Percentiles rank a stretch among this genome's conserved stretches.
Conservation (phyloP, 2,797 vertebrate species). For the Lerista edwardsae region DNA sequence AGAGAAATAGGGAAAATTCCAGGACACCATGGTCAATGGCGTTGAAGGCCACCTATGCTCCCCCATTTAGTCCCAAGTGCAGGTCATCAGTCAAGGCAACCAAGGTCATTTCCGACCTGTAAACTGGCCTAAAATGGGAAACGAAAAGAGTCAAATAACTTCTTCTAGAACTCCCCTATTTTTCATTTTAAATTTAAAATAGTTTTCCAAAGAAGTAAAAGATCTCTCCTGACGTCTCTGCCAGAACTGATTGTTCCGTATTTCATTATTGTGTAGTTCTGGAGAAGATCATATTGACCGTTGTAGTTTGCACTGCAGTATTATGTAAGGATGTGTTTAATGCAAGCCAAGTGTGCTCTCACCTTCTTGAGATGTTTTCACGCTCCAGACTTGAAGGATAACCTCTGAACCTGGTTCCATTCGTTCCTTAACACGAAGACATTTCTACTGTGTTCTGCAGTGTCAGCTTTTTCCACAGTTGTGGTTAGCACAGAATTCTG, state of each 20-base stretch:
- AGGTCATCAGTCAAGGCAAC: too few species aligned
- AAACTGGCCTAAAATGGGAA: too few species aligned
- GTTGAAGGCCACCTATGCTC: too few species aligned
- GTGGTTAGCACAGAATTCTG: background rate
- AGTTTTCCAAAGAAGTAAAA: background rate
- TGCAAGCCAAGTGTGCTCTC: background rate
- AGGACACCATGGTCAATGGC: too few species aligned
- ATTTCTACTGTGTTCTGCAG: background rate
- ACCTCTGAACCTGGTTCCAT: background rate
- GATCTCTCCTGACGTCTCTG: background rate
- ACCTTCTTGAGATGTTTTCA: background rate
- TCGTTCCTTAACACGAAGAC: background rate
- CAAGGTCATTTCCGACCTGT: too few species aligned
- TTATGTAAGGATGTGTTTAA: too few species aligned
- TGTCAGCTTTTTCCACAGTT: background rate
- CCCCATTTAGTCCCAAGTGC: too few species aligned
- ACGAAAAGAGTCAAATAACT: too few species aligned
- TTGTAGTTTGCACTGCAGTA: background rate
- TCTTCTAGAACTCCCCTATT: constrained; percentile 1
- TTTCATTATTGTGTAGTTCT: background rate
- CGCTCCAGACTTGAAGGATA: too few species aligned
- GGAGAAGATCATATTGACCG: background rate
- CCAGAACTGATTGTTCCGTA: background rate
- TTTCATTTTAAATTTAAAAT: constrained; percentile 1
- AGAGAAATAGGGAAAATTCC: too few species aligned